These are phyloP conservation scores for Cheilinus undulatus DNA, from an alignment of 2,113 vertebrate species.

Conservation along the genomic window DNA sequence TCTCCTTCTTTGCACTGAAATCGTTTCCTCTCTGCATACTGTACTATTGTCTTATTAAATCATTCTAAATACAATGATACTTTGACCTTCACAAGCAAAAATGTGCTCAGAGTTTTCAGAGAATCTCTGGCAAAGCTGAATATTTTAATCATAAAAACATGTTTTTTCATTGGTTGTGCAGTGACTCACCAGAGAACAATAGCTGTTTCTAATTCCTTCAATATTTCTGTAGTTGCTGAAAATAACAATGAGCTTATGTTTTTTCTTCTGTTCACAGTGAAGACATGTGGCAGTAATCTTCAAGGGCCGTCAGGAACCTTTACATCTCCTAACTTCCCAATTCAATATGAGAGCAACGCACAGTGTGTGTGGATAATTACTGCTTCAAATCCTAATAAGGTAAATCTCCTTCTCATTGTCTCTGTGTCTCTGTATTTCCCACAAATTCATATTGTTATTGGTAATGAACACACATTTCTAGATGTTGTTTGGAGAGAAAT, in stretches of 20 bases:
- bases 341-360: conserved; percentile 87
- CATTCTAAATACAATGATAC: conserved; percentile 14
- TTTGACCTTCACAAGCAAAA: conserved; percentile 13
- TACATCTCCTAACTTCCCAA: conserved; percentile 86
- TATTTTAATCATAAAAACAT: conserved; percentile 38
- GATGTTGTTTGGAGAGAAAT: neutral
- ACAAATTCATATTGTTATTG: neutral
- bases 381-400: conserved; percentile 86
- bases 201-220: neutral
- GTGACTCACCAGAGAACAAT: neutral
- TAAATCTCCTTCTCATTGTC: conserved; percentile 40
- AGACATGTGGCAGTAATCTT: conserved; percentile 87
- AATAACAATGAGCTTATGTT: conserved; percentile 22
- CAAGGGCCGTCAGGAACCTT: conserved; percentile 86
- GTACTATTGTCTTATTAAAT: conserved; percentile 49
- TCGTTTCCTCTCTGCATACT: conserved; percentile 11
- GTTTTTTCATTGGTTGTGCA: neutral
- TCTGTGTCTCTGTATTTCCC: neutral
- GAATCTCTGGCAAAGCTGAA: conserved; percentile 18
- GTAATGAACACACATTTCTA: neutral
- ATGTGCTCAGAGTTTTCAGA: conserved; percentile 18
- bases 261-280: conserved; percentile 74
- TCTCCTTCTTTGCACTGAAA: conserved; percentile 23
- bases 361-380: conserved; percentile 89
- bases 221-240: neutral